Evolutionary conservation across 2,888 invertebrate genomes (phyloP).

Genomic region (Hyposoter dolosus): DNA sequence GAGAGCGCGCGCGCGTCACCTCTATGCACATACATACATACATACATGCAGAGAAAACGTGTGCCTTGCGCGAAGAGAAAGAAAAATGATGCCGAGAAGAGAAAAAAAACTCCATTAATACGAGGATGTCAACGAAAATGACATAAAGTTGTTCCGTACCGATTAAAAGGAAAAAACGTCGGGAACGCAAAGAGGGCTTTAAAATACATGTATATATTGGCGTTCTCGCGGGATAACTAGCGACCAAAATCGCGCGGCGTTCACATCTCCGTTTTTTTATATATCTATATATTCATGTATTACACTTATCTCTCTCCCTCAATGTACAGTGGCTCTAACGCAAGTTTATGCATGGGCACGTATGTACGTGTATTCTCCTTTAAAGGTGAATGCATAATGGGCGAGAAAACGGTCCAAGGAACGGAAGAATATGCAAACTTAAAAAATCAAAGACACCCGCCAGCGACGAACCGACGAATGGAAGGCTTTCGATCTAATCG

Average conservation of each 20-base stretch:
- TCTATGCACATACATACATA: constrained; percentile 48
- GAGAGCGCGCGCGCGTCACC: constrained; percentile 61
- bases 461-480: no score
- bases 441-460: not conserved
- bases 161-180: constrained; percentile 23
- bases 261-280: constrained; percentile 53
- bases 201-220: constrained; percentile 21
- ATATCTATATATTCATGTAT: constrained; percentile 25
- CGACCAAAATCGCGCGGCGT: constrained; percentile 44
- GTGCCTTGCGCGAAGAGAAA: constrained; percentile 20
- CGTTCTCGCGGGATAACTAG: constrained; percentile 41
- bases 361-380: not conserved
- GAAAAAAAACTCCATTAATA: constrained; percentile 14
- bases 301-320: constrained; percentile 26
- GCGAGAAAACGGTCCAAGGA: not conserved
- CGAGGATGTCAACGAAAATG: constrained; percentile 19
- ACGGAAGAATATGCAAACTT: not conserved
- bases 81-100: constrained; percentile 1
- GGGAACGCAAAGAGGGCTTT: constrained; percentile 43
- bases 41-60: constrained; percentile 54
- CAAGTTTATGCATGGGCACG: constrained; percentile 9
- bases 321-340: constrained; percentile 27
- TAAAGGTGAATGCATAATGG: constrained; percentile 15
- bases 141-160: constrained; percentile 23
- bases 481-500: no score